phyloP scores from a whole-genome alignment of 2,113 vertebrate species.

The Protobothrops flavoviridis region DNA sequence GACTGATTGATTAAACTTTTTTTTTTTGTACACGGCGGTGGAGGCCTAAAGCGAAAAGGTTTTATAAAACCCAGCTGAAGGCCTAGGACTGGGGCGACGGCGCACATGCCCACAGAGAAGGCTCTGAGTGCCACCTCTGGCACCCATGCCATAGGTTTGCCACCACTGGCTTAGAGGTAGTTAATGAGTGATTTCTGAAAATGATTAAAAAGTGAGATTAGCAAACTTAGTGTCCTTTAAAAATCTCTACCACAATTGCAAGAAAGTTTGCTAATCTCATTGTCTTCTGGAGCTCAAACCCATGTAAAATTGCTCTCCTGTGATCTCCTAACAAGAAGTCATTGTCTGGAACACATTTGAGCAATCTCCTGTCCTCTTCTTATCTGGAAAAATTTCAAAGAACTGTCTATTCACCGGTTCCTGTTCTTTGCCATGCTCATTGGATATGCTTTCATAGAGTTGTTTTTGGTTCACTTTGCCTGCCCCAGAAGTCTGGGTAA shows the following conservation, averaged over 20 bases:
- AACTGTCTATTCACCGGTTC: not conserved
- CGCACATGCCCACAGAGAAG: too few relatives aligned
- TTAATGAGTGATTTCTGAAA: not conserved
- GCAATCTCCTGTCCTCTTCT: not conserved
- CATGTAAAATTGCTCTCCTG: not conserved
- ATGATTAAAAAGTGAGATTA: not conserved
- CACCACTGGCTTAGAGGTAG: not conserved
- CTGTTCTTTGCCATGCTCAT: not conserved
- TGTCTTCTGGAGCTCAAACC: not conserved
- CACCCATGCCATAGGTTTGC: too few relatives aligned
- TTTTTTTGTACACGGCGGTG: too few relatives aligned
- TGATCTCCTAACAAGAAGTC: not conserved
- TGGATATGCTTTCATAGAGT: not conserved
- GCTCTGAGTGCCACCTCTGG: too few relatives aligned
- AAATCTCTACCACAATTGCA: not conserved
- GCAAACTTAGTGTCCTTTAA: not conserved
- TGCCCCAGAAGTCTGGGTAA: not conserved
- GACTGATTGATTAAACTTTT: too few relatives aligned
- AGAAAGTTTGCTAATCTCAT: not conserved
- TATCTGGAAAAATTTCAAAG: not conserved
- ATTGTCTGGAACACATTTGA: not conserved
- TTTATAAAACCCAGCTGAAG: too few relatives aligned
- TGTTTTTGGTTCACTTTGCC: not conserved
- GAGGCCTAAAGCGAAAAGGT: too few relatives aligned
- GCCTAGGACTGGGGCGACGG: too few relatives aligned